Conservation (phyloP, 2,797 vertebrate species). For the Molossus alvarezi region DNA sequence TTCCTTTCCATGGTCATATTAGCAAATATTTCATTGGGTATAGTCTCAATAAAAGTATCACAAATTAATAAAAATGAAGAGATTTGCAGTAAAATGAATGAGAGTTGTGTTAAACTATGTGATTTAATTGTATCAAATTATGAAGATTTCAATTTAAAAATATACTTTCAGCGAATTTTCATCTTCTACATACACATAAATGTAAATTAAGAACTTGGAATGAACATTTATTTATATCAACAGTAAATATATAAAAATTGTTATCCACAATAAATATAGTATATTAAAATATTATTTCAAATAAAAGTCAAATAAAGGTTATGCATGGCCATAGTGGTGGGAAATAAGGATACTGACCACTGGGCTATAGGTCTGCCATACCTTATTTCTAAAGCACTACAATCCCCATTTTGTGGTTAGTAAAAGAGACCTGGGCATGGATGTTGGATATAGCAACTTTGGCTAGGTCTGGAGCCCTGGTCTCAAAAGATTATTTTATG, state of each 20-base stretch:
- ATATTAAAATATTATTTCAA: constrained; percentile 30
- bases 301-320: constrained; percentile 6
- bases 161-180: constrained; percentile 35
- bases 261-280: neutral
- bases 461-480: neutral
- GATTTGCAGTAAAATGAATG: neutral
- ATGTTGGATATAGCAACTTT: neutral
- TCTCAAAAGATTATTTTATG: neutral
- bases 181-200: neutral
- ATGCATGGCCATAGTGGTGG: neutral
- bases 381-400: neutral
- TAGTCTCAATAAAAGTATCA: constrained; percentile 47
- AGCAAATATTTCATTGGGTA: neutral
- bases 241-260: neutral
- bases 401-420: neutral
- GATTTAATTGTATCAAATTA: constrained; percentile 40
- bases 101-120: neutral
- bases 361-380: neutral
- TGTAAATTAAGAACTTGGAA: neutral
- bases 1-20: neutral
- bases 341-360: neutral
- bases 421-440: neutral
- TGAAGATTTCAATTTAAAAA: constrained; percentile 60
- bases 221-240: neutral
- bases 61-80: constrained; percentile 17